phyloP scores from a whole-genome alignment of 1,140 invertebrate species.

The Teleogryllus occipitalis region DNA sequence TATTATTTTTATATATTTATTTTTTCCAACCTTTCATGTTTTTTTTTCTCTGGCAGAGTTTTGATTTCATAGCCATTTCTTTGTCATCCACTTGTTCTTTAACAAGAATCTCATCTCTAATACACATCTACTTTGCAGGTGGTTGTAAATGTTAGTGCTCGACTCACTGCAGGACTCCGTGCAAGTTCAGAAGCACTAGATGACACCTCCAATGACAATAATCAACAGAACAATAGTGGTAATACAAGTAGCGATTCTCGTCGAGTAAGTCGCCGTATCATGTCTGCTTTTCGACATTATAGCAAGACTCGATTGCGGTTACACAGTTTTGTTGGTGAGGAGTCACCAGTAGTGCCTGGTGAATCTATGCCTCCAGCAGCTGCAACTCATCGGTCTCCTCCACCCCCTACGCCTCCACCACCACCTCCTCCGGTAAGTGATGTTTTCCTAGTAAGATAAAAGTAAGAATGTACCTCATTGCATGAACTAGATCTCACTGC shows the following conservation, averaged over 20 bases:
- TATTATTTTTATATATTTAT: too few relatives aligned
- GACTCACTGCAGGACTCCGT: not conserved
- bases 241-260: not conserved
- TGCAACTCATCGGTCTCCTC: not conserved
- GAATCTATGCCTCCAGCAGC: too few relatives aligned
- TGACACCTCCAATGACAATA: constrained; percentile 29
- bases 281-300: not conserved
- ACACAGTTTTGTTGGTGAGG: not conserved
- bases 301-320: not conserved
- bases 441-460: too few relatives aligned
- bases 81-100: too few relatives aligned
- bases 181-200: constrained; percentile 39
- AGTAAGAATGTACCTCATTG: too few relatives aligned
- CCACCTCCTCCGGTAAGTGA: not conserved
- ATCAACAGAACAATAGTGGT: constrained; percentile 30
- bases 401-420: not conserved
- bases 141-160: not conserved
- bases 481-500: too few relatives aligned
- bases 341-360: not conserved
- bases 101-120: too few relatives aligned
- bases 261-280: not conserved
- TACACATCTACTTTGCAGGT: not conserved
- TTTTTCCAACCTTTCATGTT: too few relatives aligned
- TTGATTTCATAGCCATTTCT: too few relatives aligned
- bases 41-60: too few relatives aligned